These are phyloP conservation scores for Papilio machaon DNA, from an alignment of 1,140 invertebrate species.

Conservation along the genomic window DNA sequence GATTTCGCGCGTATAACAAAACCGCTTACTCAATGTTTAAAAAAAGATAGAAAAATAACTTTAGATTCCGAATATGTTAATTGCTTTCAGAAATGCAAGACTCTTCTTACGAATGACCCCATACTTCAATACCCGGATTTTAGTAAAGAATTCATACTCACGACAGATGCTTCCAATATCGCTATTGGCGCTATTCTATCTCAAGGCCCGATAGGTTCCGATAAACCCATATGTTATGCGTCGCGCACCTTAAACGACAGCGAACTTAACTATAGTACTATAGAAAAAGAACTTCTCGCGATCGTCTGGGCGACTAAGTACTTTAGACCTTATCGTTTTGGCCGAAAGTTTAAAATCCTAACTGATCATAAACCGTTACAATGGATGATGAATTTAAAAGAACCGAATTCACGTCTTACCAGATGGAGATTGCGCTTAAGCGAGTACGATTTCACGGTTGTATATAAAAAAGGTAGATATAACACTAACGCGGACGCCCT, in stretches of 20 bases:
- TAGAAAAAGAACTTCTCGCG: background rate
- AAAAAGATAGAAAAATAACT: too few relatives aligned
- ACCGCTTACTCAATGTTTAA: too few relatives aligned
- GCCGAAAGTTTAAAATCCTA: background rate
- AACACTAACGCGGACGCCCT: conserved; percentile 37
- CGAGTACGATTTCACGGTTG: too few relatives aligned
- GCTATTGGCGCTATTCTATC: conserved; percentile 11
- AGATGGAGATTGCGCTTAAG: too few relatives aligned
- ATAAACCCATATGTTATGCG: conserved; percentile 4
- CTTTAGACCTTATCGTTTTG: conserved; percentile 12
- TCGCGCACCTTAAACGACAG: conserved; percentile 1
- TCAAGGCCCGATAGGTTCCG: conserved; percentile 10
- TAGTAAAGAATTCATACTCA: background rate
- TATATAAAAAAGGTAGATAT: background rate
- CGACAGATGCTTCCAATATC: conserved; percentile 13
- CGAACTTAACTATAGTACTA: conserved; percentile 7
- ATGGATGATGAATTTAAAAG: too few relatives aligned
- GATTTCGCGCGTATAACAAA: too few relatives aligned
- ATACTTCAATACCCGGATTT: background rate
- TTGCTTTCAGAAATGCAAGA: background rate
- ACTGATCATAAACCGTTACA: too few relatives aligned
- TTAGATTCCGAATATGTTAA: background rate
- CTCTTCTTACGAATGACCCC: background rate
- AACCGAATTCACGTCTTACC: too few relatives aligned
- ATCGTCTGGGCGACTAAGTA: background rate